phyloP scores from a whole-genome alignment of 2,888 invertebrate species.

The Gymnosoma rotundatum region DNA sequence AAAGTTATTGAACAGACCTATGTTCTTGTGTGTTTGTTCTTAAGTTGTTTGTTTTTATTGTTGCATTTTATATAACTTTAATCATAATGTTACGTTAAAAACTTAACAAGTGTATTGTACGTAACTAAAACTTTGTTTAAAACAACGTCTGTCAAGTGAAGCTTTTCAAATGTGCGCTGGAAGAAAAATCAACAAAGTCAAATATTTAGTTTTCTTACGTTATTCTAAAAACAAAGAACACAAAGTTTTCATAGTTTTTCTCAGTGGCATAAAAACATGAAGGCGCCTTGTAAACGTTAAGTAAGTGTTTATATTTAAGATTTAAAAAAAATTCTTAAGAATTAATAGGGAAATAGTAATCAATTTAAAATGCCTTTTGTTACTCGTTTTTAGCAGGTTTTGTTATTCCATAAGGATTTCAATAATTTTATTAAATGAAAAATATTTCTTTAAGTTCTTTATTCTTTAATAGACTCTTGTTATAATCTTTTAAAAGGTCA shows the following conservation, averaged over 20 bases:
- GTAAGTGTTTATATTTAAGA: too few species aligned
- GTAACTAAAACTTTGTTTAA: conserved; percentile 50
- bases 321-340: too few species aligned
- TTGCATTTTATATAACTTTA: conserved; percentile 49
- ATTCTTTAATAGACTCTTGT: too few species aligned
- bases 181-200: conserved; percentile 39
- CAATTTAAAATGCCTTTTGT: too few species aligned
- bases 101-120: conserved; percentile 61
- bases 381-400: too few species aligned
- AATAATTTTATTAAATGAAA: too few species aligned
- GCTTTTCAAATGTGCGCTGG: conserved; percentile 26
- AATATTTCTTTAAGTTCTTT: too few species aligned
- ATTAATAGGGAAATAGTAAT: too few species aligned
- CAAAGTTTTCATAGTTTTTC: conserved; percentile 32
- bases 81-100: conserved; percentile 61
- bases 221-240: background rate
- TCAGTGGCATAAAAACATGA: background rate
- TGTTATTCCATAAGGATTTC: too few species aligned
- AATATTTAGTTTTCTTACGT: conserved; percentile 25
- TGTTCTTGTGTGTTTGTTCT: background rate
- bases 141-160: conserved; percentile 43
- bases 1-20: too few species aligned
- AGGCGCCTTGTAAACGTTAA: too few species aligned
- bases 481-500: too few species aligned
- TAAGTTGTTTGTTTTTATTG: conserved; percentile 1